Evolutionary conservation across 2,888 invertebrate genomes (phyloP), one percentile per base, ranked within the genome.

Genomic region (Corythucha ciliata): DNA sequence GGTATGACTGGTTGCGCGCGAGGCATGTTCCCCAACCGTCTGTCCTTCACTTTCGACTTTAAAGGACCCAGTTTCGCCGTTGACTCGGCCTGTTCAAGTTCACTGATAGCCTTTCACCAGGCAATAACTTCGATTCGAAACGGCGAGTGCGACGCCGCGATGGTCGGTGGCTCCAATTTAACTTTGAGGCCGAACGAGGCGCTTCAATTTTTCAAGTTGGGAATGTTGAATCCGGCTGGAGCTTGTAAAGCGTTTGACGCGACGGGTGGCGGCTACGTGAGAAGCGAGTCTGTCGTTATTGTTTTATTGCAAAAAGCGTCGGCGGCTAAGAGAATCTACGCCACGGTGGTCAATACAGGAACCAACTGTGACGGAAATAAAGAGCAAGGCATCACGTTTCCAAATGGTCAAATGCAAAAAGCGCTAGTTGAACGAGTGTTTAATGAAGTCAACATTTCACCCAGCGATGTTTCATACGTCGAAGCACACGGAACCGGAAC

Each of bases 401-500:
- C 91, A 1, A 77, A 80, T 42, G 88, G 89, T 21, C 72, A 69
- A 47, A 80, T 86, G 80, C 90, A 91, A 70, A 82, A 83, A 64
- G 77, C 73, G 64, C 78, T 82, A 65, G 92, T 85, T 68, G 76
- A 72, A 58, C 91, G 93, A 69, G 83, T 92, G 0, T 97, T 96
- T 71, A 73, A 72, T 8, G 91, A 93, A 70, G 80, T 80, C 29
- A 79, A 81, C 1, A 69, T 98, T 48, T 79, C 84, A 62, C 96
- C 97, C 4, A 68, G 72, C 44, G 82, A 86, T 51, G 88, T 98
- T 0, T 74, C 72, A 3, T 98, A 96, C 69, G 85, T 98, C 3
- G 98, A 98, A 71, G 93, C 96, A 46, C 98, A 98, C 70, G 98
- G 97, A 48, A 98, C 98, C 20, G 98, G 97, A 53, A 98, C 97